Evolutionary conservation across 2,797 vertebrate species (phyloP).

Genomic region (Catharus ustulatus): DNA sequence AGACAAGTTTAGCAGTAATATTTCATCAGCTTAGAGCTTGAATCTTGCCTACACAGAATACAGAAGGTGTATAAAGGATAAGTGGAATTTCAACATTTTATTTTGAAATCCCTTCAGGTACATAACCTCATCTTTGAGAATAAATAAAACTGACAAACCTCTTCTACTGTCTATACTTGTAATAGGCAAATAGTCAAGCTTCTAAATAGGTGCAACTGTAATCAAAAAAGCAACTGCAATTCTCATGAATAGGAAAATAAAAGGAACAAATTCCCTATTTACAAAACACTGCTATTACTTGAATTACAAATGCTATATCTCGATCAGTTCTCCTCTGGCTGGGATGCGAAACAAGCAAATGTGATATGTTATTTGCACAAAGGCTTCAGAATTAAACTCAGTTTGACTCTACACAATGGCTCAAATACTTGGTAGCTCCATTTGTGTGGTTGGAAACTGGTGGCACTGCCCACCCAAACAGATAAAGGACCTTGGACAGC

Average conservation of each 20-base stretch:
- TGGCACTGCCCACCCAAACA: not conserved
- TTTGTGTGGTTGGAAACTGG: not conserved
- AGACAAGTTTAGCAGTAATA: not conserved
- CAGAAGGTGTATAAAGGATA: not conserved
- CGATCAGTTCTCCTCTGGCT: not conserved
- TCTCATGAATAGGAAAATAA: not conserved
- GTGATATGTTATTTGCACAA: not conserved
- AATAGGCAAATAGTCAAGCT: not conserved
- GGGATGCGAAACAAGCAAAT: not conserved
- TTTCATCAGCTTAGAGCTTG: not conserved
- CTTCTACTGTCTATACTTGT: not conserved
- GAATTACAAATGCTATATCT: not conserved
- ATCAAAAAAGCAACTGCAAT: not conserved
- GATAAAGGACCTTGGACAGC: not conserved
- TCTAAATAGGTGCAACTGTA: not conserved
- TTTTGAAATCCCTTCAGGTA: not conserved
- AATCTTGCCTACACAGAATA: not conserved
- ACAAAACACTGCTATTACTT: not conserved
- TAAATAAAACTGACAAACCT: not conserved
- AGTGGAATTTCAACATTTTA: not conserved
- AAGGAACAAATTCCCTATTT: not conserved
- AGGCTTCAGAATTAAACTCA: not conserved
- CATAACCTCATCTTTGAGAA: not conserved
- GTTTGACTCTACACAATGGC: not conserved
- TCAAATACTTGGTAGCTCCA: not conserved